Evolutionary conservation across 2,888 invertebrate species (phyloP).

Genomic region (Drosophila ustulata): DNA sequence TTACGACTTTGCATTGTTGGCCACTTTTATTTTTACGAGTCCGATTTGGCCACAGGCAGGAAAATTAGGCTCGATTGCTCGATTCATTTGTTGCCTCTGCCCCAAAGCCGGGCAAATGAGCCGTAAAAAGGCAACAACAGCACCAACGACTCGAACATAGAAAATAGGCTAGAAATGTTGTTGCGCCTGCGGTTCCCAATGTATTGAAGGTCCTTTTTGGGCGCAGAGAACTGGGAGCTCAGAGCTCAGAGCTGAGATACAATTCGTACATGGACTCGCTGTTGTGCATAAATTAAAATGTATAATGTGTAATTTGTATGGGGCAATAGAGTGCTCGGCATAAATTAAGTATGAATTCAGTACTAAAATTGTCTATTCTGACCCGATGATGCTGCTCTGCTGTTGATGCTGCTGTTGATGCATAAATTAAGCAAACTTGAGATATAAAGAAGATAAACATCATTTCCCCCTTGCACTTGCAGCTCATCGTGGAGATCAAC

Average conservation of each 20-base stretch:
- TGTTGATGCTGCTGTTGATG: slow-evolving; percentile 18
- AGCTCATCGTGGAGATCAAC: slow-evolving; percentile 96
- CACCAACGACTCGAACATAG: slow-evolving; percentile 22
- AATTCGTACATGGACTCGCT: background rate
- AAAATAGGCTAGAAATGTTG: slow-evolving; percentile 43
- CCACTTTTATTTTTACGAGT: slow-evolving; percentile 75
- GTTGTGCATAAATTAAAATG: slow-evolving; percentile 68
- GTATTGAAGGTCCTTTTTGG: slow-evolving; percentile 13
- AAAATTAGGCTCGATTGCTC: slow-evolving; percentile 75
- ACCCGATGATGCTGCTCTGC: slow-evolving; percentile 13
- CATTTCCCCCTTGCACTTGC: slow-evolving; percentile 83
- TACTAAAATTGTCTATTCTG: slow-evolving; percentile 19
- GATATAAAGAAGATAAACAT: slow-evolving; percentile 15
- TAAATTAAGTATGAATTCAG: slow-evolving; percentile 49
- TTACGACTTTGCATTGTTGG: slow-evolving; percentile 51
- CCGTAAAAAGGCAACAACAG: slow-evolving; percentile 67
- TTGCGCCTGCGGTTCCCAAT: slow-evolving; percentile 37
- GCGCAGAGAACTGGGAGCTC: slow-evolving; percentile 11
- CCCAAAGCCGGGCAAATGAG: slow-evolving; percentile 64
- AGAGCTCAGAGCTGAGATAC: slow-evolving; percentile 17
- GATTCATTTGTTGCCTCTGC: slow-evolving; percentile 59
- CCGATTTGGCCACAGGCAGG: slow-evolving; percentile 60
- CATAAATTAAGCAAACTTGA: slow-evolving; percentile 61
- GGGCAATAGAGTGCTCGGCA: slow-evolving; percentile 50
- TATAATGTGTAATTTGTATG: slow-evolving; percentile 60